Evolutionary conservation across 2,113 vertebrate species (phyloP), one percentile per base, ranked within the genome.

Genomic region (Dipodomys ordii): DNA sequence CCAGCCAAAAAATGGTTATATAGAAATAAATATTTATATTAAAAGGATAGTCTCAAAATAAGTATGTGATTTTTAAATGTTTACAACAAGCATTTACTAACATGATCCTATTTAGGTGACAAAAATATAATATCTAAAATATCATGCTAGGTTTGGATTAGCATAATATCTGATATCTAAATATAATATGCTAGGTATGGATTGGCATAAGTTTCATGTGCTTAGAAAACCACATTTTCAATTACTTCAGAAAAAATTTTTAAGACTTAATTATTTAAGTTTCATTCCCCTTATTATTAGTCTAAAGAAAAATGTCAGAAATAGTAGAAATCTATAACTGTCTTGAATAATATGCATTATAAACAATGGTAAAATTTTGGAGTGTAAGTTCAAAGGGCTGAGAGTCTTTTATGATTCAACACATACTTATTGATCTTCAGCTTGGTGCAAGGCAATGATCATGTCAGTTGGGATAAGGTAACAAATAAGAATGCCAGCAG

Each of bases 11-110:
- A 91, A 77, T 49, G 67, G 11, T 32, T 57, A 53, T 8, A 94
- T 65, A 93, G 89, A 86, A 77, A 49, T 0, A 89, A 92, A 81
- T 87, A 94, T 76, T 82, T 84, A 57, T 83, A 64, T 32, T 18
- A 7, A 81, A 94, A 69, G 22, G 80, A 90, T 80, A 79, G 57
- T 69, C 32, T 92, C 69, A 74, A 25, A 60, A 49, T 30, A 91
- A 10, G 2, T 76, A 77, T 77, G 79, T 93, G 72, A 67, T 87
- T 91, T 92, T 68, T 76, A 84, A 94, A 77, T 22, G 27, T 69
- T 76, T 68, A 77, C 8, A 84, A 71, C 39, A 91, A 80, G 23
- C 4, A 65, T 84, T 93, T 30, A 92, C 83, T 93, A 92, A 73
- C 49, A 69, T 88, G 60, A 53, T 78, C 93, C 91, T 46, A 67